These are phyloP conservation scores for Sarcoramphus papa DNA, from an alignment of 2,797 vertebrate species.

Conservation along the genomic window DNA sequence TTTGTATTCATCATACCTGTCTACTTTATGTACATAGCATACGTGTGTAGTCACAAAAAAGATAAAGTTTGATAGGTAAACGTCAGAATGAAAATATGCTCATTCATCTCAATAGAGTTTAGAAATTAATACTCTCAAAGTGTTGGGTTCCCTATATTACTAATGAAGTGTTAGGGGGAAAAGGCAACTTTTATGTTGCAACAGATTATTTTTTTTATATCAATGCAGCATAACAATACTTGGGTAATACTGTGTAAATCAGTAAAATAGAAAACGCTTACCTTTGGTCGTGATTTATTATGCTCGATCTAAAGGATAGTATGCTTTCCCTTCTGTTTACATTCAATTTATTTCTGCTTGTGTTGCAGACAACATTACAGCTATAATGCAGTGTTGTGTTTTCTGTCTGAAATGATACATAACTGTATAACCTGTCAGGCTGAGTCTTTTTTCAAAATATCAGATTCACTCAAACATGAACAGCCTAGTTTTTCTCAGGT, in stretches of 20 bases:
- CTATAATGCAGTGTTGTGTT: not conserved
- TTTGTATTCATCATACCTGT: not conserved
- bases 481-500: not conserved
- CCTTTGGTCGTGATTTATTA: not conserved
- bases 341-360: not conserved
- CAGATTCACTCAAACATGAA: not conserved
- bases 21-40: accelerated
- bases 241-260: not conserved
- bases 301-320: not conserved
- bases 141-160: not conserved
- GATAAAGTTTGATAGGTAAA: not conserved
- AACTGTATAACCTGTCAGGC: not conserved
- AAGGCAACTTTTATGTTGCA: not conserved
- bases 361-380: not conserved
- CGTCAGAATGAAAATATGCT: not conserved
- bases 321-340: constrained; percentile 2
- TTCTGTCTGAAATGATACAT: not conserved
- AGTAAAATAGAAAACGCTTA: not conserved
- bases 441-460: not conserved
- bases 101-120: not conserved
- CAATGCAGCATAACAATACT: not conserved
- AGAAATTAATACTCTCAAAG: not conserved
- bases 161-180: accelerated
- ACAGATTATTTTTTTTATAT: not conserved
- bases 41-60: not conserved